Evolutionary conservation across 2,797 vertebrate species (phyloP), one percentile per base, ranked within the genome.

Genomic region (Cheirogaleus major): DNA sequence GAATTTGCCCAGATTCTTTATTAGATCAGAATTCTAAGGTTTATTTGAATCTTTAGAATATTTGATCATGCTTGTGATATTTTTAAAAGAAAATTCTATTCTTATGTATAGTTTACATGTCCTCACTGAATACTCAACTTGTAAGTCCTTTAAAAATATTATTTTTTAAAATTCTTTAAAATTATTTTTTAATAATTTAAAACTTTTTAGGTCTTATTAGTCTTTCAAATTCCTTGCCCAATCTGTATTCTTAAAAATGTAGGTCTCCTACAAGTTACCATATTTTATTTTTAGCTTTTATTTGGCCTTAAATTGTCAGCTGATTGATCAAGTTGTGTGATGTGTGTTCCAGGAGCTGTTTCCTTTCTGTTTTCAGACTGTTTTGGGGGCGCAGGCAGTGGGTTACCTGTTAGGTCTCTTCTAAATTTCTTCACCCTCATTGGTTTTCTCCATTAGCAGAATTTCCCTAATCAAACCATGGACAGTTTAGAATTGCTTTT

Each of bases 161-260:
- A 25, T 43, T 20, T 43, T 20, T 67, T 20, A 35, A 35, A 67
- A 67, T n/a, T 69, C 61, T 65, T 32, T 65, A 32, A 65, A 32
- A 65, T 15, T 59, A 25, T 59, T 59, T 23, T 59, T 25, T 27
- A 59, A 63, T 63, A 63, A 15, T 63, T 63, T 14, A 32, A 63
- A 63, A 63, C 1, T 84, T 25, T 78, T 84, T 17, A 73, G 25
- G 45, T 73, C 50, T 91, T 59, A 4, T 50, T 93, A 86, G 55
- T 87, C 14, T 96, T 82, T 96, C 59, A 95, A 11, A 86, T 93
- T 96, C 14, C 63, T 91, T 84, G 57, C 23, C 27, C 15, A 73
- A 5, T 76, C 67, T 57, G 4, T 55, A 78, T 94, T 95, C 38
- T 95, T 95, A 82, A 84, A 89, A 83, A 91, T 84, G 23, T 61